Conservation (phyloP, 2,888 invertebrate genomes). For the Dasysyrphus tricinctus region DNA sequence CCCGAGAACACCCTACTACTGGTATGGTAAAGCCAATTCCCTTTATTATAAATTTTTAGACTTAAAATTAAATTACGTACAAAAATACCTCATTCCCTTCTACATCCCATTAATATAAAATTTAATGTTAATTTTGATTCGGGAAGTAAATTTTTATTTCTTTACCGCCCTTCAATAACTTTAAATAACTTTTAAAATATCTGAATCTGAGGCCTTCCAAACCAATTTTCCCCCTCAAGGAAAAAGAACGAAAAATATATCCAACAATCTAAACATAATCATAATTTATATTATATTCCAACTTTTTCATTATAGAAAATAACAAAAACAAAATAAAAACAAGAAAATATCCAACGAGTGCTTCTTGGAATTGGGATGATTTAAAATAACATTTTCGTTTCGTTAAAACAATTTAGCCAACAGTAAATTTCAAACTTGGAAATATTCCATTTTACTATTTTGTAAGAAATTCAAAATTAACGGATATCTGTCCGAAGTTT, state of each 20-base stretch:
- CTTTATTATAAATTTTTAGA: no score
- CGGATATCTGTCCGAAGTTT: slow-evolving; percentile 63
- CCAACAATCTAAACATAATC: background rate
- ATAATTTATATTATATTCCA: background rate
- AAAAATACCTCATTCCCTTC: background rate
- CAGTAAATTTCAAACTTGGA: slow-evolving; percentile 51
- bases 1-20: no score
- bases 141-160: slow-evolving; percentile 1
- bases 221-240: background rate
- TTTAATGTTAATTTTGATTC: background rate
- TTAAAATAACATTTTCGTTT: slow-evolving; percentile 30
- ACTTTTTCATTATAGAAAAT: background rate
- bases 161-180: background rate
- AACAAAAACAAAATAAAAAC: background rate
- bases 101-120: slow-evolving; percentile 1
- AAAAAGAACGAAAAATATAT: background rate
- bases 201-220: background rate
- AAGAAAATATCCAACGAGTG: background rate
- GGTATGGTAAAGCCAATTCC: no score
- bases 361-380: background rate
- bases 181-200: background rate
- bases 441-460: slow-evolving; percentile 42
- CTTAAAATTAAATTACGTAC: background rate
- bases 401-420: slow-evolving; percentile 41
- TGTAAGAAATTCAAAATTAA: slow-evolving; percentile 59